Percentiles rank a stretch among this genome's conserved stretches.
Conservation (phyloP, 2,888 invertebrate genomes). For the Lapara coniferarum region DNA sequence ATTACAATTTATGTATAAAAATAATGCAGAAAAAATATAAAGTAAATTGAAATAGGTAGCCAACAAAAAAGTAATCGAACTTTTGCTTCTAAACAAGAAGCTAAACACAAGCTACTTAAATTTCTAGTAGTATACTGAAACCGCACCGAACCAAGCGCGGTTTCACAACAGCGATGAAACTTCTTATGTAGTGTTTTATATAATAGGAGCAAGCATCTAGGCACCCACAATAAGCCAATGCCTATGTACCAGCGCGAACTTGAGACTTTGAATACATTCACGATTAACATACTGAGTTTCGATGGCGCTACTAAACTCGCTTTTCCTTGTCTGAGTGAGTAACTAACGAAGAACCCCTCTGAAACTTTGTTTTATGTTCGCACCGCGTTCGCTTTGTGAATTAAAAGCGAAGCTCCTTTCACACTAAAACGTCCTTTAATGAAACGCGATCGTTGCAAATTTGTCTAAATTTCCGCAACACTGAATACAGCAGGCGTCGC, state of each 20-base stretch:
- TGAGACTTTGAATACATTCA: conserved; percentile 40
- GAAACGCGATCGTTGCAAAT: conserved; percentile 77
- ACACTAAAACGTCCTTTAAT: conserved; percentile 75
- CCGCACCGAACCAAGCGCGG: conserved; percentile 11
- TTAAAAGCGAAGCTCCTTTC: conserved; percentile 70
- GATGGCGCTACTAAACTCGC: conserved; percentile 27
- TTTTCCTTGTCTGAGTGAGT: conserved; percentile 58
- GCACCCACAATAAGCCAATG: conserved; percentile 1
- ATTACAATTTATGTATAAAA: too few relatives aligned
- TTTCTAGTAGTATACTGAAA: conserved; percentile 3
- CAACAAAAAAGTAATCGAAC: too few relatives aligned
- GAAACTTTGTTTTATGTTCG: conserved; percentile 72
- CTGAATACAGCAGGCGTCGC: conserved; percentile 64
- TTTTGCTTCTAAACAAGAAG: too few relatives aligned
- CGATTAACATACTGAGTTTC: conserved; percentile 49
- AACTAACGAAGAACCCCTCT: conserved; percentile 75
- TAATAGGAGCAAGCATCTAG: conserved; percentile 8
- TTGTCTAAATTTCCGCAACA: conserved; percentile 78
- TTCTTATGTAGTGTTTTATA: conserved; percentile 20
- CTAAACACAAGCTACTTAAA: not conserved
- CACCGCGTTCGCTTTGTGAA: conserved; percentile 72
- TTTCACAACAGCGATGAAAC: conserved; percentile 16
- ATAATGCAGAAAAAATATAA: too few relatives aligned
- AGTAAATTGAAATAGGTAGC: too few relatives aligned
- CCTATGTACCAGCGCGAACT: conserved; percentile 30